phyloP scores from a whole-genome alignment of 2,888 invertebrate genomes.

The Cosmorhoe ocellata region DNA sequence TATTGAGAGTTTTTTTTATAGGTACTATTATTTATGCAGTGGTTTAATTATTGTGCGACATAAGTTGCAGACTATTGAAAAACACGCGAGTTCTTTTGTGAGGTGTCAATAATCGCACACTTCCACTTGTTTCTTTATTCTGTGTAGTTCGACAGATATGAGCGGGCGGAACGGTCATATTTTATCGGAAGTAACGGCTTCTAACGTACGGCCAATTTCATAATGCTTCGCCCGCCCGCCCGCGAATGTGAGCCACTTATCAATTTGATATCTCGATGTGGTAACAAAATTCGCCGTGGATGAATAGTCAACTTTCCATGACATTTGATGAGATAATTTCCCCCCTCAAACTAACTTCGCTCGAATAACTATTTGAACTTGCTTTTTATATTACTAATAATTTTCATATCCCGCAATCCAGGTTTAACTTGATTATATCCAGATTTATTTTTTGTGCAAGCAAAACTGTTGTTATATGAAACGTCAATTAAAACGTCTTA shows the following conservation, averaged over 20 bases:
- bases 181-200: conserved; percentile 80
- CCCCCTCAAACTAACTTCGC: too few species aligned
- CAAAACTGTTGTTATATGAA: neutral
- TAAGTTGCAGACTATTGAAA: too few species aligned
- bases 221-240: conserved; percentile 75
- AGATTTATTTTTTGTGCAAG: too few species aligned
- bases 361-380: too few species aligned
- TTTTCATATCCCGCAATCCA: too few species aligned
- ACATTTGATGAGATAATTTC: conserved; percentile 19
- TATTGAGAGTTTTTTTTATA: too few species aligned
- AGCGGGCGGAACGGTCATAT: conserved; percentile 76
- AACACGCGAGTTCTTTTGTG: too few species aligned
- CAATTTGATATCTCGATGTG: conserved; percentile 80
- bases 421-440: neutral
- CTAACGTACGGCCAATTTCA: conserved; percentile 83
- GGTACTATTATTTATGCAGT: too few species aligned
- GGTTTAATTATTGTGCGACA: too few species aligned
- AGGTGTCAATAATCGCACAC: neutral
- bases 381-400: too few species aligned
- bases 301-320: conserved; percentile 42
- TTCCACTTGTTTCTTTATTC: conserved; percentile 14
- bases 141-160: conserved; percentile 73
- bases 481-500: conserved; percentile 1
- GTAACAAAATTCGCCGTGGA: conserved; percentile 72
- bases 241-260: conserved; percentile 78